Conservation (phyloP, 2,113 vertebrate species). For the Lepus timidus region DNA sequence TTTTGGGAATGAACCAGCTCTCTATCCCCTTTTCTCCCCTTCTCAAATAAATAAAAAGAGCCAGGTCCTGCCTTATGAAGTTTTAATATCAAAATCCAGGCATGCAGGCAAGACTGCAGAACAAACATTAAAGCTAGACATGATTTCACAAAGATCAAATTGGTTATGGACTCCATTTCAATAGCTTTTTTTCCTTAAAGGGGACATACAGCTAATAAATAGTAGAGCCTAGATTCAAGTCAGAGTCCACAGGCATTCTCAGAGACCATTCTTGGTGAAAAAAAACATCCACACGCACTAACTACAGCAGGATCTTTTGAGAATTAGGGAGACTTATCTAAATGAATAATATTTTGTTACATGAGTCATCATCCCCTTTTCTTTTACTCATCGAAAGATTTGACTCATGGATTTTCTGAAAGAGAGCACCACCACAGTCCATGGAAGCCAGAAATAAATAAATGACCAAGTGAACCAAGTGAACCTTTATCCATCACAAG, state of each 20-base stretch:
- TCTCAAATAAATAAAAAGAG: too few relatives aligned
- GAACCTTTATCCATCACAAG: not conserved
- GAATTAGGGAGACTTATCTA: not conserved
- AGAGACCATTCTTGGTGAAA: too few relatives aligned
- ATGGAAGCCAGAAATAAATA: not conserved
- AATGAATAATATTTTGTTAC: not conserved
- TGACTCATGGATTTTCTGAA: not conserved
- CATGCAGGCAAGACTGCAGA: not conserved
- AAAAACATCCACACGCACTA: not conserved
- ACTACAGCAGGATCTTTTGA: not conserved
- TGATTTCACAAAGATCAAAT: slow-evolving; percentile 21
- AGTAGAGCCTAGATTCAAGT: not conserved
- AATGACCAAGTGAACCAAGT: not conserved
- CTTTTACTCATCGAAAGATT: not conserved
- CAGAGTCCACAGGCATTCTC: not conserved
- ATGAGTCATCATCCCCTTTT: not conserved
- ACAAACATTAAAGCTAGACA: not conserved
- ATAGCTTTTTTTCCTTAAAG: not conserved
- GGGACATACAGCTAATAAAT: not conserved
- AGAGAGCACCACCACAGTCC: not conserved
- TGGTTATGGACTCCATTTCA: not conserved
- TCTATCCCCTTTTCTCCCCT: too few relatives aligned
- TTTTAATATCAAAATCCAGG: slow-evolving; percentile 14
- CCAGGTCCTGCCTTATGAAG: not conserved
- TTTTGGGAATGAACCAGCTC: too few relatives aligned